Base-by-base conservation (phyloP, 2,113 vertebrate species). In the Diphyllodes magnificus region DNA sequence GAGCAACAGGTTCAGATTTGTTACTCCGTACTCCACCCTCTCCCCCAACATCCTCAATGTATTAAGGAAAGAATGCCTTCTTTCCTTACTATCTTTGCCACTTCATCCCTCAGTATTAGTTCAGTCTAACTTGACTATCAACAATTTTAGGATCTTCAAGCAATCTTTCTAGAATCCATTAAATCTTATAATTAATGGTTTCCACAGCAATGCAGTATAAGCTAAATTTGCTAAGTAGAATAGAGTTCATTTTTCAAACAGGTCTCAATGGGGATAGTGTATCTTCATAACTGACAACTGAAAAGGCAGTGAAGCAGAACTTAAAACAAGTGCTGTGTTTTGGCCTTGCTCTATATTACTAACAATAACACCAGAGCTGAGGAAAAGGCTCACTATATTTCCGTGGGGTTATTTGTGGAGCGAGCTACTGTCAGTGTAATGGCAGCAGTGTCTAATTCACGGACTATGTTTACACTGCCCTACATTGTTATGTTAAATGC, bases 171-270 rank as follows among this genome's bases (percentile, higher is more conserved):
- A 96, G 20, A 49, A 78, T 70, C 45, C 63, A 73, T 93, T 97
- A 92, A 90, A 96, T 86, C 53, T 92, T 93, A 89, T 54, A 40
- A 57, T 91, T 95, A 94, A n/a, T 42, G 15, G 77, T 68, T 64
- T 95, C 95, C 76, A 65, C 75, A 69, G 30, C 60, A 90, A 81
- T 35, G 16, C 35, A 68, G 30, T 76, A 45, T 73, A 87, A 93
- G 42, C 20, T 84, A 82, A 78, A 95, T 71, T 64, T 18, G 15
- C n/a, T 70, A 78, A 82, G 60, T 53, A 88, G 56, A 72, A 93
- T 88, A 92, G 31, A 24, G 16, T 81, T 95, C 64, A 80, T 96
- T 96, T 96, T 96, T 92, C 96, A 96, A 95, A 85, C 51, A 93
- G 77, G 79, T 24, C 14, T 61, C 84, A 61, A 2, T 76, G 33